phyloP scores from a whole-genome alignment of 2,113 vertebrate species.

The Oryzias melastigma region DNA sequence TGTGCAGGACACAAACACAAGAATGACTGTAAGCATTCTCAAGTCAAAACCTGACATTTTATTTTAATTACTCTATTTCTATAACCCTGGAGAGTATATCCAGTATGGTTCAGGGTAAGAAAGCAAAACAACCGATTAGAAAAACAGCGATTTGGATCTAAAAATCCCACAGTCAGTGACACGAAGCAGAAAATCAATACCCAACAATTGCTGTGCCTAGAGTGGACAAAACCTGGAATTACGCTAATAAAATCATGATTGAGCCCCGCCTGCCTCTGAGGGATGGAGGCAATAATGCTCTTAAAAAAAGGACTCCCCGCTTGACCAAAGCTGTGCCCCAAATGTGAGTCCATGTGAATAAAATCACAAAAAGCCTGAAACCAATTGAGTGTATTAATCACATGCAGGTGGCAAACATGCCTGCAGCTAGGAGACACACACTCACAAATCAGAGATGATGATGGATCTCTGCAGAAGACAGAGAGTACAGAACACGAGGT shows the following conservation, averaged over 20 bases:
- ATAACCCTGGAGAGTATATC: too few relatives aligned
- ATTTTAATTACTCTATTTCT: too few relatives aligned
- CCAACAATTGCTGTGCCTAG: constrained; percentile 26
- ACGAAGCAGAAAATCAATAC: constrained; percentile 56
- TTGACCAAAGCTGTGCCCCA: constrained; percentile 27
- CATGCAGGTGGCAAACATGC: constrained; percentile 16
- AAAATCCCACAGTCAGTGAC: constrained; percentile 40
- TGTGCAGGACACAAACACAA: not conserved
- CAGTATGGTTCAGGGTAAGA: too few relatives aligned
- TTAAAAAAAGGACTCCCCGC: constrained; percentile 9
- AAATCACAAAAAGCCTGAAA: constrained; percentile 27
- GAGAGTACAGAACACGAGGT: too few relatives aligned
- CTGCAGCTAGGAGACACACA: constrained; percentile 4
- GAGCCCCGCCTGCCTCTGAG: constrained; percentile 34
- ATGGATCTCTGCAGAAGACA: too few relatives aligned
- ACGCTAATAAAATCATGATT: constrained; percentile 50
- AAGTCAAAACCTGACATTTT: too few relatives aligned
- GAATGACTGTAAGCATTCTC: too few relatives aligned
- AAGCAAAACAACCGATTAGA: not conserved
- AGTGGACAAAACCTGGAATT: constrained; percentile 53
- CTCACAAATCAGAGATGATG: not conserved
- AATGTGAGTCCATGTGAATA: constrained; percentile 21
- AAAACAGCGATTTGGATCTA: constrained; percentile 36
- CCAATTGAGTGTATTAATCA: constrained; percentile 31
- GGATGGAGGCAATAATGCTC: constrained; percentile 36